Base-by-base conservation (phyloP, 2,797 vertebrate species). In the Anabas testudineus region DNA sequence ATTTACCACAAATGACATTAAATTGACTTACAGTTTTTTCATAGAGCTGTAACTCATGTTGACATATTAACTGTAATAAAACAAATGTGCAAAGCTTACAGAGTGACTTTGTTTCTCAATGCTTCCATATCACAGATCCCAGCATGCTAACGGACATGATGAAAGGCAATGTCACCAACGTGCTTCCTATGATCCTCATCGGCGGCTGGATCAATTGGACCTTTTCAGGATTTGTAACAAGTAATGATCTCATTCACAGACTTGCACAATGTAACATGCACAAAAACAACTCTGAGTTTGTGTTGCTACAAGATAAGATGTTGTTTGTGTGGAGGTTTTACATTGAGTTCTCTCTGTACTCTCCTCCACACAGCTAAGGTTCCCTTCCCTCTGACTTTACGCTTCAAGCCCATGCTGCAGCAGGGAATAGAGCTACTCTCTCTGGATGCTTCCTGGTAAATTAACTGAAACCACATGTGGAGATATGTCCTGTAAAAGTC, bases 201-300 rank as follows among this genome's bases (percentile, higher is more conserved):
- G 98, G 98, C 14, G 98, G 98, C 3, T 99, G 98, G 98, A 99
- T 99, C 91, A 99, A 99, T 90, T 99, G 99, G 98, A 99, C 98
- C 0, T 99, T 99, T 84, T 99, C 98, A 0, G 98, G 98, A 82
- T 99, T 99, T 91, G 98, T 99, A 74, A 99, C 98, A 86, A 99
- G 98, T 99, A 94, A 94, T 21, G 18, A 43, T 16, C 5, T 36
- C 28, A 1, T 41, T 52, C 4, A 19, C 21, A 54, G 4, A 61
- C 49, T 1, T 52, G 3, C 13, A 61, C 6, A 26, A 43, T 28
- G 7, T 46, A 16, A 14, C 34, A 15, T 37, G 5, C 2, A 36
- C 9, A 24, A 19, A 42, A 18, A 26, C 36, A 10, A 36, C 9
- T 45, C 37, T 47, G 14, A 13, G 21, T 52, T 19, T n/a, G 10